A percentile compares a stretch with the other conserved stretches of the same genome.
Evolutionary conservation across 2,888 invertebrate genomes (phyloP).

Genomic region (Belgica antarctica): DNA sequence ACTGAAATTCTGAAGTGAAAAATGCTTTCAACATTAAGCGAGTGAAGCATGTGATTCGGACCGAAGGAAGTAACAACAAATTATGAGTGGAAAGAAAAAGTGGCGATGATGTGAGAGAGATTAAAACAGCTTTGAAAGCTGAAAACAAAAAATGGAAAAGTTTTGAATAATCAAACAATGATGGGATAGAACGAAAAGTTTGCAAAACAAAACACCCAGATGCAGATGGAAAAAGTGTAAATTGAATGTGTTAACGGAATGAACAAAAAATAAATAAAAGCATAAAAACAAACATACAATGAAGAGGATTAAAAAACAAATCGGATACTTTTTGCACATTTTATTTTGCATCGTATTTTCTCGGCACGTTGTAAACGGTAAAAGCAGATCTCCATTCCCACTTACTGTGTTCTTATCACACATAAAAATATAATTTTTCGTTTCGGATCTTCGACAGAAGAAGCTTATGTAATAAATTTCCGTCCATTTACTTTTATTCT

Average conservation of each 20-base stretch:
- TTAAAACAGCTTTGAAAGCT: too few relatives aligned
- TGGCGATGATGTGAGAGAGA: too few relatives aligned
- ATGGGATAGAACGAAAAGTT: not conserved
- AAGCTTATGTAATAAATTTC: slow-evolving; percentile 37
- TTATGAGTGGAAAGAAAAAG: too few relatives aligned
- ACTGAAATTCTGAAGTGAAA: too few relatives aligned
- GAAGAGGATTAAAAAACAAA: slow-evolving; percentile 43
- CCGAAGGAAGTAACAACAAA: too few relatives aligned
- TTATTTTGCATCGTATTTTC: slow-evolving; percentile 23
- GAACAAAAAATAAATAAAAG: slow-evolving; percentile 10
- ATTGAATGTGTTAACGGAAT: not conserved
- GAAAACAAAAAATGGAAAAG: too few relatives aligned
- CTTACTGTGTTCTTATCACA: not conserved
- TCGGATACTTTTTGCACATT: slow-evolving; percentile 36
- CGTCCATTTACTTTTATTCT: slow-evolving; percentile 35
- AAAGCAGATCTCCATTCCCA: not conserved
- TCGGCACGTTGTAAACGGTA: not conserved
- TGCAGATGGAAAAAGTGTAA: not conserved
- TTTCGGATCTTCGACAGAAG: too few relatives aligned
- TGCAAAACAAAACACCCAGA: not conserved
- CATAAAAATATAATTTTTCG: slow-evolving; percentile 12
- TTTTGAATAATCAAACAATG: too few relatives aligned
- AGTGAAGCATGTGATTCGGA: too few relatives aligned
- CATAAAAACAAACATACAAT: slow-evolving; percentile 19
- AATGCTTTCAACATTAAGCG: too few relatives aligned